A percentile compares a stretch with the other conserved stretches of the same genome.
Evolutionary conservation across 2,888 invertebrate genomes (phyloP).

Genomic region (Ophioninae sp.): DNA sequence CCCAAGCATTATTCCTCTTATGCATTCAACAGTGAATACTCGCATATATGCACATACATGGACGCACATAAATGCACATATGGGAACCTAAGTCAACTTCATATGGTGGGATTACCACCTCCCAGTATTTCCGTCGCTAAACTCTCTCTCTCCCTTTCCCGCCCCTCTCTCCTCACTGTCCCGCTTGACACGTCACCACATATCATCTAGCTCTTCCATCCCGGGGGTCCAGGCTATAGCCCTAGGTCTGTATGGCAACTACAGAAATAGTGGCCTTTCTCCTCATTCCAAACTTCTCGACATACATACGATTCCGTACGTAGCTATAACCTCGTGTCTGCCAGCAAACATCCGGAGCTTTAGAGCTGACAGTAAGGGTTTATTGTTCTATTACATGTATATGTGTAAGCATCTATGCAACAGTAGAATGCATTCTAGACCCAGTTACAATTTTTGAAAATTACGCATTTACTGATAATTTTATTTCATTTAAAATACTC

Average conservation of each 20-base stretch:
- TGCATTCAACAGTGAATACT: neutral
- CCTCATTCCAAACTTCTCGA: constrained; percentile 10
- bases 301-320: constrained; percentile 27
- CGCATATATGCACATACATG: neutral
- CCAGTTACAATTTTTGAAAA: too few species aligned
- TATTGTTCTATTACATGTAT: too few species aligned
- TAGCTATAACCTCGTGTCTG: constrained; percentile 18
- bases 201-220: constrained; percentile 37
- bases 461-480: too few species aligned
- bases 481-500: too few species aligned
- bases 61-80: neutral
- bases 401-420: too few species aligned
- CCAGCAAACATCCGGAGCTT: neutral
- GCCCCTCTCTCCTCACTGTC: constrained; percentile 28
- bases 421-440: too few species aligned
- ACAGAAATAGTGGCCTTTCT: constrained; percentile 49
- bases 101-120: constrained; percentile 74
- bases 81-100: constrained; percentile 68
- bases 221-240: constrained; percentile 32
- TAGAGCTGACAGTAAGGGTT: constrained; percentile 1
- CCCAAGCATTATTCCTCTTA: constrained; percentile 45
- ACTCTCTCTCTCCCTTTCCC: constrained; percentile 41
- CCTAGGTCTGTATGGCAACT: constrained; percentile 37
- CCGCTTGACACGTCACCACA: constrained; percentile 15
- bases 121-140: constrained; percentile 64